Percentiles rank a stretch among this genome's conserved stretches.
phyloP scores from a whole-genome alignment of 2,888 invertebrate species.

The Orthosia gracilis region DNA sequence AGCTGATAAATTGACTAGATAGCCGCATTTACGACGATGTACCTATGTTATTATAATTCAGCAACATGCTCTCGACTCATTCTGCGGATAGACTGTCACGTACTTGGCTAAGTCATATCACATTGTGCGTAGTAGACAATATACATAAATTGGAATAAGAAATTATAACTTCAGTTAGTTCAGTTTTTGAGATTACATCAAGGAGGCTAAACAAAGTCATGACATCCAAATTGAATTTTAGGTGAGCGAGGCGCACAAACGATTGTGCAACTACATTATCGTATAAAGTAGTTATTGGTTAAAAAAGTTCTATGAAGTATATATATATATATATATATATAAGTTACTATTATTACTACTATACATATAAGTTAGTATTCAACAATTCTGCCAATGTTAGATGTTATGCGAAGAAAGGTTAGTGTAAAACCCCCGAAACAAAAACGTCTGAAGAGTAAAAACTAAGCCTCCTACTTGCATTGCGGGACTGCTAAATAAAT shows the following conservation, averaged over 20 bases:
- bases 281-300: background rate
- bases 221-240: background rate
- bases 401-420: background rate
- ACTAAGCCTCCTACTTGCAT: too few relatives aligned
- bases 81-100: background rate
- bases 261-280: background rate
- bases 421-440: too few relatives aligned
- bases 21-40: constrained; percentile 5
- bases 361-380: too few relatives aligned
- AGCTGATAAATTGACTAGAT: constrained; percentile 40
- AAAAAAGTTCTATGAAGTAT: too few relatives aligned
- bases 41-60: constrained; percentile 16
- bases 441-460: too few relatives aligned
- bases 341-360: too few relatives aligned
- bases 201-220: background rate
- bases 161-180: background rate
- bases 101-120: background rate
- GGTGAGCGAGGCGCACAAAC: too few relatives aligned
- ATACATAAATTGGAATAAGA: background rate
- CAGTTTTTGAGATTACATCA: background rate
- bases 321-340: too few relatives aligned
- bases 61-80: background rate
- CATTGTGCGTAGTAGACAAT: background rate
- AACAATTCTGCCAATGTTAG: background rate
- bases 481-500: too few relatives aligned